Percentiles rank a stretch among this genome's conserved stretches.
Conservation (phyloP, 2,888 invertebrate species). For the Tenthredo scrophulariae region DNA sequence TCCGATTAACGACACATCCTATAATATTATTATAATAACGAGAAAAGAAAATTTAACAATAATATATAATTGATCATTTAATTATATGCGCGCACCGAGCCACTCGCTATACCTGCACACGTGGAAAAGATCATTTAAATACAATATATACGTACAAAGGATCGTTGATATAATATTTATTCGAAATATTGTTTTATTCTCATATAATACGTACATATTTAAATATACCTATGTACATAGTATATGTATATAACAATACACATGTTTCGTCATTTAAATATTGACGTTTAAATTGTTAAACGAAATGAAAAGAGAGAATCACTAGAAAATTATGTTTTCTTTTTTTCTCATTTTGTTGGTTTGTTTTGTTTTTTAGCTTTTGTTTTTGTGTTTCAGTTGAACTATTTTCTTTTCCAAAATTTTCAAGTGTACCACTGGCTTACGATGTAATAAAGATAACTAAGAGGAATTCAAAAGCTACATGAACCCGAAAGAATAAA, state of each 20-base stretch:
- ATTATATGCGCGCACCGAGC: slow-evolving; percentile 46
- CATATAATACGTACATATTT: no score
- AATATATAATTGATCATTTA: neutral
- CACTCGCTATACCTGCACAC: neutral
- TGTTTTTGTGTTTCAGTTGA: neutral
- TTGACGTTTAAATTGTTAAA: neutral
- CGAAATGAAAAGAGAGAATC: neutral
- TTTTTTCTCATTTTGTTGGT: neutral
- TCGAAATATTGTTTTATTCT: no score
- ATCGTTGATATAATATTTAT: neutral
- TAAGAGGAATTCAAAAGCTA: neutral
- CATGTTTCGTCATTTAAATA: neutral
- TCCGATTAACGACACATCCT: neutral
- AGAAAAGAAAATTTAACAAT: neutral
- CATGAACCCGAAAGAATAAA: neutral
- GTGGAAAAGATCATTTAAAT: neutral
- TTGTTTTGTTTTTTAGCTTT: slow-evolving; percentile 3
- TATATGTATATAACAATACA: neutral
- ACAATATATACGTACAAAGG: neutral
- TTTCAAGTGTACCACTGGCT: neutral
- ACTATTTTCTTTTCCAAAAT: neutral
- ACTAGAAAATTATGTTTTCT: neutral
- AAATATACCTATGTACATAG: neutral
- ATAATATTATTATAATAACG: slow-evolving; percentile 3
- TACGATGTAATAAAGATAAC: neutral